Conservation (phyloP, 2,888 invertebrate genomes). For the Phania funesta region DNA sequence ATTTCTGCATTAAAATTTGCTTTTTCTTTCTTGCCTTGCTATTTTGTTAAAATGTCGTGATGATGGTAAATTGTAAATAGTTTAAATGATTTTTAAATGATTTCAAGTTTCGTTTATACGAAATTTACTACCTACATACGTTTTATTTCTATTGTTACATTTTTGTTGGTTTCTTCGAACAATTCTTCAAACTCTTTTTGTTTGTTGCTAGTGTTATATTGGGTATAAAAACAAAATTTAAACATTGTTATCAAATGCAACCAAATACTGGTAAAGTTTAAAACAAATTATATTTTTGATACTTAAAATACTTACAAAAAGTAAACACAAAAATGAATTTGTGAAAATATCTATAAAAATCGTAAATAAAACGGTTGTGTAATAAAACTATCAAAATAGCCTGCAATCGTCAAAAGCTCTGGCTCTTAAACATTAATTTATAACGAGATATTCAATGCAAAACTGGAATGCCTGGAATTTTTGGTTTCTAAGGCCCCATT, state of each 20-base stretch:
- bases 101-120: conserved; percentile 59
- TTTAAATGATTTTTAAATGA: conserved; percentile 77
- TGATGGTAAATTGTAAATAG: conserved; percentile 81
- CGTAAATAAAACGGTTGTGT: too few relatives aligned
- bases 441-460: too few relatives aligned
- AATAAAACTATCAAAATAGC: too few relatives aligned
- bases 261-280: neutral
- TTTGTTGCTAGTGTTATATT: conserved; percentile 29
- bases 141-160: conserved; percentile 25
- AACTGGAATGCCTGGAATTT: too few relatives aligned
- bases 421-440: too few relatives aligned
- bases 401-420: too few relatives aligned
- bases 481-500: too few relatives aligned
- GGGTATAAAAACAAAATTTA: conserved; percentile 1
- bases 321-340: too few relatives aligned
- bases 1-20: conserved; percentile 43
- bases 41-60: conserved; percentile 77
- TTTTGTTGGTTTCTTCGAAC: neutral
- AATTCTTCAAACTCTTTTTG: neutral
- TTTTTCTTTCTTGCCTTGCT: conserved; percentile 2
- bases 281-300: neutral
- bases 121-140: conserved; percentile 51
- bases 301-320: too few relatives aligned
- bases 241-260: conserved; percentile 26
- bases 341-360: too few relatives aligned